Evolutionary conservation across 2,797 vertebrate species (phyloP).

Genomic region (Etheostoma perlongum): DNA sequence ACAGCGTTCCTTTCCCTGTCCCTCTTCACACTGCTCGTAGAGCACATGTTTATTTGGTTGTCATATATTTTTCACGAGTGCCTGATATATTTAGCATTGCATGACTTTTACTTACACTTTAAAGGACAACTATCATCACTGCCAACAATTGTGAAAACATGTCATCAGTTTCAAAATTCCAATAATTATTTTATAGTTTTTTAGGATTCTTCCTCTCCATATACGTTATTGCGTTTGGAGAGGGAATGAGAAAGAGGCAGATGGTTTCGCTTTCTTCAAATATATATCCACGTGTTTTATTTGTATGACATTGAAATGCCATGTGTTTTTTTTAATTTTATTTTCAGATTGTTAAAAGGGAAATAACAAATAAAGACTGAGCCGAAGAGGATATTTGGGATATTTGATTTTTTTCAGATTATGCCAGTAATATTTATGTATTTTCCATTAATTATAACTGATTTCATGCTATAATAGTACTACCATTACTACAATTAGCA

Average conservation of each 20-base stretch:
- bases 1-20: neutral
- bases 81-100: conserved; percentile 28
- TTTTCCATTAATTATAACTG: conserved; percentile 7
- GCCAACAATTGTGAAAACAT: neutral
- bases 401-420: conserved; percentile 50
- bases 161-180: neutral
- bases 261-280: conserved; percentile 16
- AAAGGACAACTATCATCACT: neutral
- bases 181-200: neutral
- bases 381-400: conserved; percentile 55
- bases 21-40: conserved; percentile 14
- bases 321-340: conserved; percentile 53
- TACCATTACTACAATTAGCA: neutral
- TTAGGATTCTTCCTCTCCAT: conserved; percentile 8
- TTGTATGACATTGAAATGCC: conserved; percentile 54
- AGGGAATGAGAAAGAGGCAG: conserved; percentile 5
- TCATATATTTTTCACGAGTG: conserved; percentile 22
- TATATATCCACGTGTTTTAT: conserved; percentile 37
- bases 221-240: conserved; percentile 14
- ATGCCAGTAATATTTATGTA: neutral
- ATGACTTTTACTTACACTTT: conserved; percentile 22
- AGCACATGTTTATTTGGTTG: conserved; percentile 11
- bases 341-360: conserved; percentile 58
- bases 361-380: conserved; percentile 73
- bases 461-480: neutral